Conservation (phyloP, 2,113 vertebrate genomes). For the Fregetta grallaria region DNA sequence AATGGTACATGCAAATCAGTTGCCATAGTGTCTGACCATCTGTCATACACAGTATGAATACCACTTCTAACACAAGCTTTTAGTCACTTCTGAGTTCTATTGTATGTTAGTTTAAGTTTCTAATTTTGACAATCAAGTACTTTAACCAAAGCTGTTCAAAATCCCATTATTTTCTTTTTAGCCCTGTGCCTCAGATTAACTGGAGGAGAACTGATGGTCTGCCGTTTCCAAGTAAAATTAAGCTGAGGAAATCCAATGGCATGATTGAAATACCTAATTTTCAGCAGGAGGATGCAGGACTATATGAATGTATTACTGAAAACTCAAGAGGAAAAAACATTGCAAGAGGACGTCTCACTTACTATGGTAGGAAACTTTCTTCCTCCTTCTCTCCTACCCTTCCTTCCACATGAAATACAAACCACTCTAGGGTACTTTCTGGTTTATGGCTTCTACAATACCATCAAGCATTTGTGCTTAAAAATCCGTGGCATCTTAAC, state of each 20-base stretch:
- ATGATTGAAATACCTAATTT: slow-evolving; percentile 92
- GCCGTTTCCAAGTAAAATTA: slow-evolving; percentile 88
- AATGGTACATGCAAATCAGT: neutral
- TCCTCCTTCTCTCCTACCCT: neutral
- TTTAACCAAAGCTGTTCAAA: slow-evolving; percentile 19
- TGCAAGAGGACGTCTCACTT: slow-evolving; percentile 88
- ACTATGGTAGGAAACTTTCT: slow-evolving; percentile 83
- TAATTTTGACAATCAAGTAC: neutral
- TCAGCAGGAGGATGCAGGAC: slow-evolving; percentile 91
- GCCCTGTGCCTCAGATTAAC: slow-evolving; percentile 91
- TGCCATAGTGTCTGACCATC: neutral
- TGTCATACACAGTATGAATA: neutral
- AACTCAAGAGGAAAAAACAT: slow-evolving; percentile 91
- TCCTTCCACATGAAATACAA: neutral
- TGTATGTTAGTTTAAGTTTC: neutral
- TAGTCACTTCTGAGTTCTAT: neutral
- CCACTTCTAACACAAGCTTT: neutral
- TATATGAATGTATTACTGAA: slow-evolving; percentile 91
- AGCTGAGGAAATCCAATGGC: slow-evolving; percentile 84
- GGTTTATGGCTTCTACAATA: neutral
- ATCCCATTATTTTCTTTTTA: slow-evolving; percentile 53
- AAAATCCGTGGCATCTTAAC: neutral
- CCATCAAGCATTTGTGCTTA: neutral
- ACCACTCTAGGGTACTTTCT: neutral
- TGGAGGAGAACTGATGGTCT: slow-evolving; percentile 91